Percentiles rank a stretch among this genome's conserved stretches.
These are phyloP conservation scores for Piprites chloris DNA, from an alignment of 2,113 vertebrate species.

Conservation along the genomic window DNA sequence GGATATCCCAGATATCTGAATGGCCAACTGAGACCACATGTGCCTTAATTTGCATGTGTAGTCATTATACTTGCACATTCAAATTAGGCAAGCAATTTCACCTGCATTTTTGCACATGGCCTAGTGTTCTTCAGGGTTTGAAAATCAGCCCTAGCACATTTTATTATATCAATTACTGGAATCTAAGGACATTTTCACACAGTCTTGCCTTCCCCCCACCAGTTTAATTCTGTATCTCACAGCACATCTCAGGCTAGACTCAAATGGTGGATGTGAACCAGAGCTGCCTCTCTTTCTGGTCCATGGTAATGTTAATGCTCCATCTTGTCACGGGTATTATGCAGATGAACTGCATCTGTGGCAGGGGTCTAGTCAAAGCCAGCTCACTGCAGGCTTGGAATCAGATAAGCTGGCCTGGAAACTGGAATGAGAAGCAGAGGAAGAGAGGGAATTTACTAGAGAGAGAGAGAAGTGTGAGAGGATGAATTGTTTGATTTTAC, in stretches of 20 bases:
- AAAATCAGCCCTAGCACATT: neutral
- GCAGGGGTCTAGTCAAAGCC: neutral
- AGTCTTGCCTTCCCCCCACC: neutral
- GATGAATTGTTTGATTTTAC: neutral
- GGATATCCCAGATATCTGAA: constrained; percentile 29
- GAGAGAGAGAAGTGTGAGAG: neutral
- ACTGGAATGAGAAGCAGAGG: constrained; percentile 28
- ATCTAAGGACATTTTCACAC: neutral
- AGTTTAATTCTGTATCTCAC: neutral
- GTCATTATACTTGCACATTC: neutral
- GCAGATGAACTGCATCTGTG: neutral
- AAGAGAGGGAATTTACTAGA: neutral
- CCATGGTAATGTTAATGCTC: neutral
- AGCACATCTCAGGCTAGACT: neutral
- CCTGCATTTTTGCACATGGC: constrained; percentile 59
- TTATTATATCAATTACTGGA: constrained; percentile 13
- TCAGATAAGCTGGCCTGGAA: neutral
- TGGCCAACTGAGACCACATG: neutral
- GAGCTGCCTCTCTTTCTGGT: neutral
- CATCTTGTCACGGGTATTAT: neutral
- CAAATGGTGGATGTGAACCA: neutral
- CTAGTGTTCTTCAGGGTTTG: neutral
- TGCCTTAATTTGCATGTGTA: neutral
- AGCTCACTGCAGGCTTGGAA: neutral
- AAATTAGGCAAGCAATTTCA: constrained; percentile 30